Evolutionary conservation across 2,797 vertebrate genomes (phyloP).

Genomic region (Podargus strigoides): DNA sequence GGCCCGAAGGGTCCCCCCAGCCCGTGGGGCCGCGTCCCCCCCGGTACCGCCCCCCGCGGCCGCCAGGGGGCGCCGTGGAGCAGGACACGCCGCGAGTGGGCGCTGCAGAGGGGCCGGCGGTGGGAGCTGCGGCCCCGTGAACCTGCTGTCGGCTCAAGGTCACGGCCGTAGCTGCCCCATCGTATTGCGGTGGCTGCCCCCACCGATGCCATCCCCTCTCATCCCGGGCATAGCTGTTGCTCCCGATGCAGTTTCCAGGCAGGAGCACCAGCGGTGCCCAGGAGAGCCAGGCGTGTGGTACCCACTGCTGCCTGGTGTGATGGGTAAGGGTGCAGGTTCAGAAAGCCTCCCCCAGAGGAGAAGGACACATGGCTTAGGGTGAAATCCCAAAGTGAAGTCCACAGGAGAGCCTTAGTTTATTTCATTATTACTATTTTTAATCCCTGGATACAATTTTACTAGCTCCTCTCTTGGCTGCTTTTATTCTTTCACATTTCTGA

Average conservation of each 20-base stretch:
- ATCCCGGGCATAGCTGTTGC: background rate
- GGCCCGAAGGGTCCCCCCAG: background rate
- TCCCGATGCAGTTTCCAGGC: background rate
- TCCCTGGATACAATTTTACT: too few species aligned
- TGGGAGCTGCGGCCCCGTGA: too few species aligned
- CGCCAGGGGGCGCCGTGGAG: background rate
- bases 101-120: too few species aligned
- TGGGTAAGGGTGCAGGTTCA: too few species aligned
- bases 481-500: too few species aligned
- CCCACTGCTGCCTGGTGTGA: background rate
- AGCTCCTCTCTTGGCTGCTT: too few species aligned
- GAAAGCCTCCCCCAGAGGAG: too few species aligned
- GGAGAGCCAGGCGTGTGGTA: background rate
- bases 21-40: too few species aligned
- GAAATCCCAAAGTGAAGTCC: too few species aligned
- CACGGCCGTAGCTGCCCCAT: background rate
- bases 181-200: rapidly evolving
- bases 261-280: background rate
- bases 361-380: too few species aligned
- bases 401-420: too few species aligned
- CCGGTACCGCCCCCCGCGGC: background rate
- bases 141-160: background rate
- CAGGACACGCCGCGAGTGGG: background rate
- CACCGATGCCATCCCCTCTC: rapidly evolving
- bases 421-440: too few species aligned